Base-by-base conservation (phyloP, 2,113 vertebrate species). In the Mormoops blainvillei region DNA sequence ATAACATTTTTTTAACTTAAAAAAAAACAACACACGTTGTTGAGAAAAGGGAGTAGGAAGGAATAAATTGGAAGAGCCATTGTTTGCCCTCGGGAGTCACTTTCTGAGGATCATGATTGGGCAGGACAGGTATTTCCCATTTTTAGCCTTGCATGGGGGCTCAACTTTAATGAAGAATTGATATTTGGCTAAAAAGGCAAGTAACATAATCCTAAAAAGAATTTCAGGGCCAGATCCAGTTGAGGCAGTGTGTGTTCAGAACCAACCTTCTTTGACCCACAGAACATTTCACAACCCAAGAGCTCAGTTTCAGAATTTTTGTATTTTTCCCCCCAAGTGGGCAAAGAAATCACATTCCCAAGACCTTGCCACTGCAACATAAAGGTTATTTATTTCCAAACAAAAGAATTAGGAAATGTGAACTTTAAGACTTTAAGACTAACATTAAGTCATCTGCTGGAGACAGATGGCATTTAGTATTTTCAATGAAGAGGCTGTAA, bases 301-400 rank as follows among this genome's bases (percentile, higher is more conserved):
- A 95, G n/a, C 87, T 96, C 24, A 5, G 4, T 89, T 94, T 91
- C 83, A 93, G 80, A 97, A 91, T 77, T 96, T 94, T 89, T 83
- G n/a, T 71, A 82, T 89, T 96, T 87, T 93, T 94, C 73, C 74
- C 93, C 78, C 71, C 80, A 87, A 38, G 1, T 96, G 91, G 76
- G 91, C 91, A 81, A 96, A 91, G 80, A 89, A 91, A 97, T 87
- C 54, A 86, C 89, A 95, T 97, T 97, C 80, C 91, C 87, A 88
- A 89, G 81, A 74, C 65, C 71, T 73, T 52, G 76, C 76, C 94
- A 82, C 91, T 93, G 77, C 48, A 87, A 94, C 94, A 89, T 85
- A 97, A 95, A 97, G 80, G 58, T 95, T 97, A 98, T 97, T 96
- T 96, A 97, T 97, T 97, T 97, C 94, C 96, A 93, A 95, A 97